Evolutionary conservation across 2,113 vertebrate genomes (phyloP).

Genomic region (Gymnarchus niloticus): DNA sequence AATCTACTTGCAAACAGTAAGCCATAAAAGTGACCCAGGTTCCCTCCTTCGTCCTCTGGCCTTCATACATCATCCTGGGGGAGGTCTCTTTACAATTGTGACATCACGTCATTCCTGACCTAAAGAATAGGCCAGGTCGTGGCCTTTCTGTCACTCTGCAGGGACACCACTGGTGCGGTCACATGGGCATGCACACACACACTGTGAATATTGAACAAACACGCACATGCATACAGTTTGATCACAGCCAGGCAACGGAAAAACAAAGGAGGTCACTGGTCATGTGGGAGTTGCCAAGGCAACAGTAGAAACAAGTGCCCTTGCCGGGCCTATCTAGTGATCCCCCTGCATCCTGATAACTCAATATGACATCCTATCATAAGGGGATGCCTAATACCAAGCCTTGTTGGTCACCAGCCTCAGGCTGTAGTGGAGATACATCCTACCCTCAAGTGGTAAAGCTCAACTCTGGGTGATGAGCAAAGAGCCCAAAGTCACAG

Average conservation of each 20-base stretch:
- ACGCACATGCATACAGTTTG: not conserved
- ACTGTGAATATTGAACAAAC: too few species aligned
- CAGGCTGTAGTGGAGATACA: not conserved
- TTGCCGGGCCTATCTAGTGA: not conserved
- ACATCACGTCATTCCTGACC: not conserved
- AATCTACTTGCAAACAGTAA: not conserved
- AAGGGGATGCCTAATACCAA: not conserved
- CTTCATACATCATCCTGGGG: not conserved
- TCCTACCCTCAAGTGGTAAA: not conserved
- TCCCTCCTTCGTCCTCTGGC: not conserved
- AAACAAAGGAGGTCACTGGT: not conserved
- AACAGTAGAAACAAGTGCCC: not conserved
- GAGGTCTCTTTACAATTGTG: not conserved
- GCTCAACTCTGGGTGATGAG: not conserved
- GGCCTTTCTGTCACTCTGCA: too few species aligned
- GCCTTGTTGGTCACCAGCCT: not conserved
- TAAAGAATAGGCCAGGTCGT: not conserved
- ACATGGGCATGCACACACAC: not conserved
- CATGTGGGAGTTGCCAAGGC: not conserved
- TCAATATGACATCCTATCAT: too few species aligned
- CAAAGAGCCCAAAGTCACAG: not conserved
- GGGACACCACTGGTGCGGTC: not conserved
- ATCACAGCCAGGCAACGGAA: not conserved
- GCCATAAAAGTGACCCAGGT: not conserved
- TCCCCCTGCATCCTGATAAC: not conserved